phyloP scores from a whole-genome alignment of 2,888 invertebrate genomes.

The Chaetoderma sp. region DNA sequence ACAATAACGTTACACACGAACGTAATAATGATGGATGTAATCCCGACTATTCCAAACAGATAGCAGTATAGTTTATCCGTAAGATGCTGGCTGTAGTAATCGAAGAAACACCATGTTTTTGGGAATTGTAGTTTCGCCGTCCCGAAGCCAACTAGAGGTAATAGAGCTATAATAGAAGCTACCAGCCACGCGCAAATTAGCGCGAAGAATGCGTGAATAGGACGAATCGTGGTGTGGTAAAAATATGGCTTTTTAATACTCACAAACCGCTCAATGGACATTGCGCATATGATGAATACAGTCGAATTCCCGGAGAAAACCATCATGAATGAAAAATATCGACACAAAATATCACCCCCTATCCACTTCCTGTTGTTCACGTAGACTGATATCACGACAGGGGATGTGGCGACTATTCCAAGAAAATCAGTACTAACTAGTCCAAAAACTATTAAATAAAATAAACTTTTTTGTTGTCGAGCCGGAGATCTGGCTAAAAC shows the following conservation, averaged over 20 bases:
- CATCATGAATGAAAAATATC: constrained; percentile 68
- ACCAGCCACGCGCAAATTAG: constrained; percentile 55
- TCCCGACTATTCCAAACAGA: constrained; percentile 58
- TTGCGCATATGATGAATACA: constrained; percentile 66
- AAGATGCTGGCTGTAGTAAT: constrained; percentile 55
- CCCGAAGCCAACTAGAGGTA: constrained; percentile 66
- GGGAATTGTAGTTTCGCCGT: constrained; percentile 63
- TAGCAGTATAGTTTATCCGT: constrained; percentile 54
- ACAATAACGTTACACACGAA: constrained; percentile 58
- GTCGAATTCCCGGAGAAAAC: constrained; percentile 64
- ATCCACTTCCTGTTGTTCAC: constrained; percentile 57
- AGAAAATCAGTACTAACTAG: constrained; percentile 66
- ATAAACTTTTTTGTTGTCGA: constrained; percentile 62
- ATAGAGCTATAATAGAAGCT: constrained; percentile 53
- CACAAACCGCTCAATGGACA: constrained; percentile 67
- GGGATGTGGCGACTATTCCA: constrained; percentile 64
- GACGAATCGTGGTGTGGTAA: constrained; percentile 58
- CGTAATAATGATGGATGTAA: constrained; percentile 50
- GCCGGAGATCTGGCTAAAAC: constrained; percentile 55
- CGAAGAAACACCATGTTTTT: constrained; percentile 68
- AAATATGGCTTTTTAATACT: constrained; percentile 64
- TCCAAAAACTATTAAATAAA: constrained; percentile 67
- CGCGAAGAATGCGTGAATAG: constrained; percentile 55
- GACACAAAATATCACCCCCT: constrained; percentile 58
- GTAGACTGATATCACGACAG: constrained; percentile 59